These are phyloP conservation scores for Halcyon malimbica DNA, from an alignment of 2,113 vertebrate species.

Conservation along the genomic window DNA sequence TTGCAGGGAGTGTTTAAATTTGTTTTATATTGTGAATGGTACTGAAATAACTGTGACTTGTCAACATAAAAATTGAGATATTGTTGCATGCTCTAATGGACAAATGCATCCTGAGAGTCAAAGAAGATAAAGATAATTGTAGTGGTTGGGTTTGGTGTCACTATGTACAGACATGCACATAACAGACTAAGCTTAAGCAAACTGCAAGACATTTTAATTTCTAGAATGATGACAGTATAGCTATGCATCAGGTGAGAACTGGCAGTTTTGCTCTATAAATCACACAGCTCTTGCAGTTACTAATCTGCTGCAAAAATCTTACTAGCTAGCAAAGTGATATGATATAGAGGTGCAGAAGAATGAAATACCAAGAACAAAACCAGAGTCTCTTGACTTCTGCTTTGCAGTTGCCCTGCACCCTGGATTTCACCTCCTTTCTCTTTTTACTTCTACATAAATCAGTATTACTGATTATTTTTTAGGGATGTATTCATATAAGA, in stretches of 20 bases:
- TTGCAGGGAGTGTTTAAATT: slow-evolving; percentile 13
- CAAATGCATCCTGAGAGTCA: neutral
- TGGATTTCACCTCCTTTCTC: neutral
- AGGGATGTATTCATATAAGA: neutral
- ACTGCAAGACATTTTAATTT: neutral
- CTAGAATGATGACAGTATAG: neutral
- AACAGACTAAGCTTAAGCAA: neutral
- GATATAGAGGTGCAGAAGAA: neutral
- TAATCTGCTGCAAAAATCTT: slow-evolving; percentile 27
- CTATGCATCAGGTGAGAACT: neutral
- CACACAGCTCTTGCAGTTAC: neutral
- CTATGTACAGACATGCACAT: neutral
- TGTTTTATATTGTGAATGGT: neutral
- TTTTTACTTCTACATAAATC: neutral
- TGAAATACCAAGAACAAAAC: slow-evolving; percentile 11
- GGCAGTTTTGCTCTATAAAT: neutral
- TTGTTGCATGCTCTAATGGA: neutral
- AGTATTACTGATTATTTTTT: neutral
- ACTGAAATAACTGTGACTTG: neutral
- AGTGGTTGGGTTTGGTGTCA: neutral
- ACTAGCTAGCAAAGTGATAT: neutral
- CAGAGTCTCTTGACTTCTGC: neutral
- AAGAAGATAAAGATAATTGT: neutral
- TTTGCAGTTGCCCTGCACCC: neutral
- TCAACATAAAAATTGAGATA: neutral